These are phyloP conservation scores for Plecturocebus donacophilus DNA, from an alignment of 2,113 vertebrate species.

Conservation along the genomic window DNA sequence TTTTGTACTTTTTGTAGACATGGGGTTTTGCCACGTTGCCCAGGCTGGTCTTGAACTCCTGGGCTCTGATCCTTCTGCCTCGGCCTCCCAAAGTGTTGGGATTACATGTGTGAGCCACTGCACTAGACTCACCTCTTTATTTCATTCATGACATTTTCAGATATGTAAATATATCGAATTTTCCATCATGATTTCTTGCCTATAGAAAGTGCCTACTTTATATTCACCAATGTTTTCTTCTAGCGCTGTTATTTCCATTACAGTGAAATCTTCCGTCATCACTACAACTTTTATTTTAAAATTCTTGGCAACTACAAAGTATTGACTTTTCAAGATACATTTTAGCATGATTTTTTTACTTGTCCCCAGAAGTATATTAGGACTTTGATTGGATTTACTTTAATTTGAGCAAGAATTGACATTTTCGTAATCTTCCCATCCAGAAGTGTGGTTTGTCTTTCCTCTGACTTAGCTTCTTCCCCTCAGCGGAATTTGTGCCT, in stretches of 20 bases:
- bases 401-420: neutral
- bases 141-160: neutral
- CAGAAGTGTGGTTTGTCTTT: neutral
- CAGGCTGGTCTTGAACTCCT: too few relatives aligned
- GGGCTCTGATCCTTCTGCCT: too few relatives aligned
- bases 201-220: neutral
- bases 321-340: neutral
- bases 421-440: neutral
- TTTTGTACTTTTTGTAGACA: too few relatives aligned
- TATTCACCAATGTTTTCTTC: neutral
- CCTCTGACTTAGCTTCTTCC: neutral
- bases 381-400: neutral
- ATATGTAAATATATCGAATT: neutral
- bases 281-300: neutral
- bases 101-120: too few relatives aligned
- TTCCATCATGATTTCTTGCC: neutral
- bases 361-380: neutral
- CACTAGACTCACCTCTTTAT: neutral
- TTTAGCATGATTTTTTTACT: neutral
- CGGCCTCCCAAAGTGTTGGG: too few relatives aligned
- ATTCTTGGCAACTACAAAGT: neutral
- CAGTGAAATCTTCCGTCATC: neutral
- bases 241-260: neutral
- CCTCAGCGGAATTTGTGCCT: neutral
- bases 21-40: too few relatives aligned